Evolutionary conservation across 92 coral and sea anemone genomes (phyloP).

Genomic region (Blastomussa wellsi): DNA sequence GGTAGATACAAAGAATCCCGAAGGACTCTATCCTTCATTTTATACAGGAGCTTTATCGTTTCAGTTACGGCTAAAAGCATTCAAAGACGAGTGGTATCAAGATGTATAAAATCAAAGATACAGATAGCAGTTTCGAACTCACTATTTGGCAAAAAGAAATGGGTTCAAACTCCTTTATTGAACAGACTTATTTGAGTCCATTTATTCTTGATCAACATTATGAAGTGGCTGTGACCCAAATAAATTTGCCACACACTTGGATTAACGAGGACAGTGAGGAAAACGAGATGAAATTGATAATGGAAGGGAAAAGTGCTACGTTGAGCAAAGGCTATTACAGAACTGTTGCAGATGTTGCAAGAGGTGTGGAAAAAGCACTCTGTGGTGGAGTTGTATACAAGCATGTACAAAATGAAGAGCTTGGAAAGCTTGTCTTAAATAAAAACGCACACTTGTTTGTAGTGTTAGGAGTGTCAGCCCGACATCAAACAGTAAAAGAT

Average conservation of each 20-base stretch:
- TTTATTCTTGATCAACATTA: conserved; percentile 14
- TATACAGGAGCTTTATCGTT: conserved; percentile 7
- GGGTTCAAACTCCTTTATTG: conserved; percentile 1
- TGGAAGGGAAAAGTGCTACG: neutral
- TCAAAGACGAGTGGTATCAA: conserved; percentile 7
- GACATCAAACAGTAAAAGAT: too few relatives aligned
- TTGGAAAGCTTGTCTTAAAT: conserved; percentile 13
- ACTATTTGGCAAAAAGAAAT: conserved; percentile 17
- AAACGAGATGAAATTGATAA: neutral
- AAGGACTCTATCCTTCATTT: conserved; percentile 3
- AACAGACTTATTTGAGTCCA: conserved; percentile 1
- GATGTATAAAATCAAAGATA: conserved; percentile 14
- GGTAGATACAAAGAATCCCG: conserved; percentile 14
- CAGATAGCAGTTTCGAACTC: conserved; percentile 10
- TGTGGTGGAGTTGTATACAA: neutral
- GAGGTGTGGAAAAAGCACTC: conserved; percentile 2
- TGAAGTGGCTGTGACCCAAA: conserved; percentile 7
- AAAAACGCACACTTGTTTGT: too few relatives aligned
- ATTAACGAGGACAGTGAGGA: conserved; percentile 3
- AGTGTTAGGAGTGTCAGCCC: too few relatives aligned
- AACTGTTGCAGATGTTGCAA: conserved; percentile 8
- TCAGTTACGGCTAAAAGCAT: conserved; percentile 6
- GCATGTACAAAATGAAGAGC: neutral
- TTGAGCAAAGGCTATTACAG: conserved; percentile 11
- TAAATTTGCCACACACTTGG: conserved; percentile 10